These are phyloP conservation scores for Yponomeuta malinellus DNA, from an alignment of 2,888 invertebrate genomes.

Conservation along the genomic window DNA sequence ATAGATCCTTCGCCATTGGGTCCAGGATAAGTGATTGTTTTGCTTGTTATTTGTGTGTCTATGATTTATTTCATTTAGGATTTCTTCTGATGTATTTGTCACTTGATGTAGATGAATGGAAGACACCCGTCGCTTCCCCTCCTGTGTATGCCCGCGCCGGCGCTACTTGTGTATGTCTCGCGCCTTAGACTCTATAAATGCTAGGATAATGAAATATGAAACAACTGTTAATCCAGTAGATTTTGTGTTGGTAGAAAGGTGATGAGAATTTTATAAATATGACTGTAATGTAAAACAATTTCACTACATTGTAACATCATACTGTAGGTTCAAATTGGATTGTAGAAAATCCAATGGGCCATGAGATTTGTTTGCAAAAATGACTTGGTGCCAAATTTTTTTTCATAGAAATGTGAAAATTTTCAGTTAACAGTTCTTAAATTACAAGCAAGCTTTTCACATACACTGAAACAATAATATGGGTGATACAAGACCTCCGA, in stretches of 20 bases:
- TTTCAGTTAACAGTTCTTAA: not conserved
- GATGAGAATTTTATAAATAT: too few species aligned
- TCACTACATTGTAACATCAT: not conserved
- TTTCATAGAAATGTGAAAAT: not conserved
- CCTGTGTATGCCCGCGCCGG: too few species aligned
- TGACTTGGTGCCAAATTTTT: not conserved
- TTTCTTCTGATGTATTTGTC: too few species aligned
- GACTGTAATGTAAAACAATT: too few species aligned
- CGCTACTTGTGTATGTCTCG: too few species aligned
- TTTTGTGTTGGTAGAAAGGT: too few species aligned
- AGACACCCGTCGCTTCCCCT: too few species aligned
- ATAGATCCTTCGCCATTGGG: too few species aligned
- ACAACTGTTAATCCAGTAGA: too few species aligned
- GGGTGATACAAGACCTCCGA: not conserved
- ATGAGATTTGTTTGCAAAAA: constrained; percentile 3
- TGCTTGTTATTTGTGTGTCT: not conserved
- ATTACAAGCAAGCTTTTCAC: not conserved
- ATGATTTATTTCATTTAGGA: not conserved
- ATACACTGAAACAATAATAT: not conserved
- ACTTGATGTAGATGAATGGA: too few species aligned
- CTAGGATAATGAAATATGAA: too few species aligned
- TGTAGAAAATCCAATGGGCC: not conserved
- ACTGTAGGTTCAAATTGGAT: not conserved
- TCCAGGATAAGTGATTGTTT: not conserved
- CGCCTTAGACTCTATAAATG: too few species aligned